Conservation (phyloP, 2,888 invertebrate genomes). For the Heterodera filipjevi region DNA sequence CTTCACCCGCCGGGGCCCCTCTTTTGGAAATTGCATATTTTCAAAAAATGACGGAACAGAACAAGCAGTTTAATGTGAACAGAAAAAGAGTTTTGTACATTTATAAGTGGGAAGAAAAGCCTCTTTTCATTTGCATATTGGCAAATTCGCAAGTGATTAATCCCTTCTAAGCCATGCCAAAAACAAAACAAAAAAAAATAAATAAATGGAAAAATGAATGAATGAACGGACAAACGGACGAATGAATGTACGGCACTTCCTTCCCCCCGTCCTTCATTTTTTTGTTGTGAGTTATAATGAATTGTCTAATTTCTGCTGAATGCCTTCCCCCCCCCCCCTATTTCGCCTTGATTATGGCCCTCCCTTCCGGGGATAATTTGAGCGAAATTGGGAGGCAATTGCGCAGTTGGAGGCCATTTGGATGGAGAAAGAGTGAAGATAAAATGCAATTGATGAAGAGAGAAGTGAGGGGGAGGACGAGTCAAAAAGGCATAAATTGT, state of each 20-base stretch:
- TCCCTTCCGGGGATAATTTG: not conserved
- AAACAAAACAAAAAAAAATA: no score
- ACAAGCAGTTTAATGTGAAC: no score
- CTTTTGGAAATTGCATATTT: slow-evolving; percentile 10
- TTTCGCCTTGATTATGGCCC: not conserved
- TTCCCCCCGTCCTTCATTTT: not conserved
- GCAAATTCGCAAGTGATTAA: no score
- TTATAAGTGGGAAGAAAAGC: no score
- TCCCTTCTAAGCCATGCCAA: no score
- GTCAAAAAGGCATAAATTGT: not conserved
- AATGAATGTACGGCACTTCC: no score
- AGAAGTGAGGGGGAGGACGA: not conserved
- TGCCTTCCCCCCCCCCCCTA: not conserved
- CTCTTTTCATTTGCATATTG: no score
- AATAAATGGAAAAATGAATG: no score
- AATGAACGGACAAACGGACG: no score
- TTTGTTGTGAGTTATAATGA: not conserved
- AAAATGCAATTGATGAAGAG: slow-evolving; percentile 8
- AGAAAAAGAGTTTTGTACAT: no score
- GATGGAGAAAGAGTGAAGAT: not conserved
- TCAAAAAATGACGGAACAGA: not conserved
- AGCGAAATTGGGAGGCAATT: not conserved
- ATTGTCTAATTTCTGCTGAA: not conserved
- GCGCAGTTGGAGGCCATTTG: slow-evolving; percentile 15
- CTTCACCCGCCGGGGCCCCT: not conserved